These are phyloP conservation scores for Myrmecobius fasciatus DNA, from an alignment of 2,113 vertebrate species.

Conservation along the genomic window DNA sequence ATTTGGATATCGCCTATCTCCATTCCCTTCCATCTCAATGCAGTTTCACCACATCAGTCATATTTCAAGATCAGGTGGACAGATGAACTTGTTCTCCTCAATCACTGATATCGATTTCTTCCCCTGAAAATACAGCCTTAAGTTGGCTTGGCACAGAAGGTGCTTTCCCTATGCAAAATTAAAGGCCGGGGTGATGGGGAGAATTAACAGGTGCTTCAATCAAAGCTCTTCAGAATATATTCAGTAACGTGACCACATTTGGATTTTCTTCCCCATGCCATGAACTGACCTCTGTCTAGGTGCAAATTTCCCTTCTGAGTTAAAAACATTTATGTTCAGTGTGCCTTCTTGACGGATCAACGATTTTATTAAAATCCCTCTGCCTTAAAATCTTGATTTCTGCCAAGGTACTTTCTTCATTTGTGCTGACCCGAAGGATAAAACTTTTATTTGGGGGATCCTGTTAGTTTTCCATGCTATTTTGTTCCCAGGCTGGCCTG, in stretches of 20 bases:
- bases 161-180: slow-evolving; percentile 61
- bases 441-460: neutral
- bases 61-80: slow-evolving; percentile 45
- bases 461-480: slow-evolving; percentile 16
- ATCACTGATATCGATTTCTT: slow-evolving; percentile 54
- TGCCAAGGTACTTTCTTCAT: neutral
- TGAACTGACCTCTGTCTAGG: slow-evolving; percentile 1
- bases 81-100: slow-evolving; percentile 49
- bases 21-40: slow-evolving; percentile 9
- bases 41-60: slow-evolving; percentile 28
- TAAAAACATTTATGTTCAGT: neutral
- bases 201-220: slow-evolving; percentile 47
- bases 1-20: slow-evolving; percentile 51
- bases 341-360: neutral
- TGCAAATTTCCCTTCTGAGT: slow-evolving; percentile 13
- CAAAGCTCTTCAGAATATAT: slow-evolving; percentile 48
- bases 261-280: slow-evolving; percentile 33
- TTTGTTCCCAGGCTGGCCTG: slow-evolving; percentile 4
- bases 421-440: neutral
- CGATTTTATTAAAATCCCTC: neutral
- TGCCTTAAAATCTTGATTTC: neutral
- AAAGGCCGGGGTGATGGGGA: neutral
- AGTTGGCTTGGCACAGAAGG: slow-evolving; percentile 22
- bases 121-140: slow-evolving; percentile 44
- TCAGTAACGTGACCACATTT: slow-evolving; percentile 21